Conservation (phyloP, 2,113 vertebrate species). For the Empidonax alnorum region DNA sequence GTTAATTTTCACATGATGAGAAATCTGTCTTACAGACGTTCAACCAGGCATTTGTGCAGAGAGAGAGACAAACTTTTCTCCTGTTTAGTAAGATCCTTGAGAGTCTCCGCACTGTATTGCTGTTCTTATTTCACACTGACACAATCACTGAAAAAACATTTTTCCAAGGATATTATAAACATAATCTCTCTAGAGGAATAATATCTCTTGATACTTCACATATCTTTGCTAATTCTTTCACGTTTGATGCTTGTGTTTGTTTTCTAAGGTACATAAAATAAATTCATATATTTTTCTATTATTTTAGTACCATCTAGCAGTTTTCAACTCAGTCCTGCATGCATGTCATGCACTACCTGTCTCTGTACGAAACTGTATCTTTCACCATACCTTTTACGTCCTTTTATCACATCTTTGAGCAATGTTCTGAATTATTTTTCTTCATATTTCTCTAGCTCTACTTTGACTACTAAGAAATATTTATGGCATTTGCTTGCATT, state of each 20-base stretch:
- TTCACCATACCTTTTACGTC: background rate
- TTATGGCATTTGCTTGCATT: background rate
- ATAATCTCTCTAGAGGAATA: background rate
- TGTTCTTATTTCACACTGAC: background rate
- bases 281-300: background rate
- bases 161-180: background rate
- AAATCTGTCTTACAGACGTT: background rate
- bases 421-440: background rate
- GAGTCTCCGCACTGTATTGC: background rate
- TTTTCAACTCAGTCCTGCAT: background rate
- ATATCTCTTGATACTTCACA: background rate
- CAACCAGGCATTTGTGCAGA: background rate
- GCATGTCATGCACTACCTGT: background rate
- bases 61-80: background rate
- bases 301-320: background rate
- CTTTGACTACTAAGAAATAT: background rate
- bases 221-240: background rate
- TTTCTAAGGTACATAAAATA: background rate
- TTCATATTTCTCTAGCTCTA: background rate
- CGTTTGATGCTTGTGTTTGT: background rate
- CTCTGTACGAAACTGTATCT: background rate
- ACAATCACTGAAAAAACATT: background rate
- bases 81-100: background rate
- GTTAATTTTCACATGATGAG: background rate
- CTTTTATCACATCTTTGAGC: background rate